Conservation (phyloP, 2,113 vertebrate genomes). For the Thalassoma bifasciatum region DNA sequence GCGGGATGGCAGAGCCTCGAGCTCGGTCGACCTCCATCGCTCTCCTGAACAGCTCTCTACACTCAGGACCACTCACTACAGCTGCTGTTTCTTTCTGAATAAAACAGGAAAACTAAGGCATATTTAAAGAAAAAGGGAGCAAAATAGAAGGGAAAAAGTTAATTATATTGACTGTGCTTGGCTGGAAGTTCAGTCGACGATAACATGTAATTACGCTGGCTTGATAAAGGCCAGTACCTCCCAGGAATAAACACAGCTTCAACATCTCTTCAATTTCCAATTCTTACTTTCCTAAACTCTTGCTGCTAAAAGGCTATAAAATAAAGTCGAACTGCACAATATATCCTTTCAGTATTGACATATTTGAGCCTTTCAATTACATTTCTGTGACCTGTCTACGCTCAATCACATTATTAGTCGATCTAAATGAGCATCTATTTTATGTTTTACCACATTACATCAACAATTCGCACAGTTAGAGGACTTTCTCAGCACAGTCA, state of each 20-base stretch:
- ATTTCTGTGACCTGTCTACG: too few species aligned
- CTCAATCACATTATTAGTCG: too few species aligned
- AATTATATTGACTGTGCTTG: slow-evolving; percentile 60
- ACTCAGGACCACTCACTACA: neutral
- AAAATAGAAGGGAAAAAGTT: slow-evolving; percentile 47
- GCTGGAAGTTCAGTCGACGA: slow-evolving; percentile 42
- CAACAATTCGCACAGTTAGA: too few species aligned
- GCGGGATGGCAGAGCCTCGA: slow-evolving; percentile 49
- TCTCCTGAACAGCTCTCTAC: slow-evolving; percentile 45
- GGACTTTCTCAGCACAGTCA: too few species aligned
- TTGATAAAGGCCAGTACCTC: slow-evolving; percentile 33
- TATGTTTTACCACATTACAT: too few species aligned
- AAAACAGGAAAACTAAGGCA: slow-evolving; percentile 17
- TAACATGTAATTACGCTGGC: slow-evolving; percentile 69
- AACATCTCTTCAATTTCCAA: neutral
- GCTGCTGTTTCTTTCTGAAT: slow-evolving; percentile 9
- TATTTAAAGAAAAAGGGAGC: neutral
- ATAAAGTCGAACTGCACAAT: too few species aligned
- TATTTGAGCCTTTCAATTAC: too few species aligned
- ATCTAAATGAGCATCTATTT: too few species aligned
- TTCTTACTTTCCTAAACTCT: slow-evolving; percentile 59
- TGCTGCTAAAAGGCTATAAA: too few species aligned
- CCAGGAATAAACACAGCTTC: slow-evolving; percentile 62
- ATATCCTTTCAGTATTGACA: too few species aligned
- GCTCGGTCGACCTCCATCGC: slow-evolving; percentile 44